These are phyloP conservation scores for Anthoptus insignis DNA, from an alignment of 2,888 invertebrate genomes.

Conservation along the genomic window DNA sequence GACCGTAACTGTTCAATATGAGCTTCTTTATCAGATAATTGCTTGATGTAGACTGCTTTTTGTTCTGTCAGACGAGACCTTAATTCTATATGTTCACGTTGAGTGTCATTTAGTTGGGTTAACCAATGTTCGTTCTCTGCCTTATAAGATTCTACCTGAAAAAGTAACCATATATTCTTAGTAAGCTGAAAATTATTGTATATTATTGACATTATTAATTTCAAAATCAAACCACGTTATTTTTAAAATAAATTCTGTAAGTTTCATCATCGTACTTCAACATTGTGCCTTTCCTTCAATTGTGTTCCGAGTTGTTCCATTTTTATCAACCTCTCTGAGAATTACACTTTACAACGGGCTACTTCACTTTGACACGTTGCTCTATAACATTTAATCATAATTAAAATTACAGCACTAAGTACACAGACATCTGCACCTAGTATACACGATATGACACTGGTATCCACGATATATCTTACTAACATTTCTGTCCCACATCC, in stretches of 20 bases:
- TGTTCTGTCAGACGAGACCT: slow-evolving; percentile 81
- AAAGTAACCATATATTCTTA: neutral
- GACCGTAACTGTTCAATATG: slow-evolving; percentile 80
- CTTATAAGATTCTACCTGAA: slow-evolving; percentile 87
- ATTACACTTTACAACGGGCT: slow-evolving; percentile 89
- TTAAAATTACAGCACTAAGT: neutral
- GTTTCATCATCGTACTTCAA: slow-evolving; percentile 75
- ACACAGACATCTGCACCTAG: too few species aligned
- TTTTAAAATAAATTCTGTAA: too few species aligned
- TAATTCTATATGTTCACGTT: slow-evolving; percentile 82
- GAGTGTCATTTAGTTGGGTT: slow-evolving; percentile 83
- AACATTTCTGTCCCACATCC: slow-evolving; percentile 81
- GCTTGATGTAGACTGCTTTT: slow-evolving; percentile 70
- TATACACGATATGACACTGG: neutral
- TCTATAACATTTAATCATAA: slow-evolving; percentile 55
- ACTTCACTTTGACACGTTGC: slow-evolving; percentile 70
- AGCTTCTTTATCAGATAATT: slow-evolving; percentile 74
- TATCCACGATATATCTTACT: slow-evolving; percentile 56
- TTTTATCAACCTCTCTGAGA: slow-evolving; percentile 88
- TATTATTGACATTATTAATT: too few species aligned
- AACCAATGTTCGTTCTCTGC: slow-evolving; percentile 89
- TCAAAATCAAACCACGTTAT: too few species aligned
- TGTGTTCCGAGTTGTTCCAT: slow-evolving; percentile 88
- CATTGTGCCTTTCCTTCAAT: slow-evolving; percentile 88
- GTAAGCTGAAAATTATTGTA: too few species aligned